Evolutionary conservation across 2,797 vertebrate genomes (phyloP).

Genomic region (Dermochelys coriacea): DNA sequence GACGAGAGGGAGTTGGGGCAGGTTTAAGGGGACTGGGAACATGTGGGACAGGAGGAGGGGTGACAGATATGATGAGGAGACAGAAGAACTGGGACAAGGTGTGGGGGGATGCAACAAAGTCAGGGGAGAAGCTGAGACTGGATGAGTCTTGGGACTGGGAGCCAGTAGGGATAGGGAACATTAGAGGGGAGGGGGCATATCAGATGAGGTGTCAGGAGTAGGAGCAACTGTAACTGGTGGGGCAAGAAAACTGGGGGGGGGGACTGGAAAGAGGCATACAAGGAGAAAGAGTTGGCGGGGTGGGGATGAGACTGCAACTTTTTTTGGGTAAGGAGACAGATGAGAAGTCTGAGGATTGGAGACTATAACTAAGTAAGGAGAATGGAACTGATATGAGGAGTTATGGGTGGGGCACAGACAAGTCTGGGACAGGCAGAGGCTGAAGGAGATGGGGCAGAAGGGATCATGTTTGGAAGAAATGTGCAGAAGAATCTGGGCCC

Average conservation of each 20-base stretch:
- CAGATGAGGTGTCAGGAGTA: background rate
- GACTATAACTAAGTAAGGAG: too few relatives aligned
- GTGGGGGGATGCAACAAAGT: background rate
- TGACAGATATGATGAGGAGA: background rate
- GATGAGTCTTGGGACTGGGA: background rate
- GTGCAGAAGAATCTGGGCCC: background rate
- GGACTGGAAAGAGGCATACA: background rate
- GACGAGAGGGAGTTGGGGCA: too few relatives aligned
- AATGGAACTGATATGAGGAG: too few relatives aligned
- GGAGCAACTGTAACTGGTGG: background rate
- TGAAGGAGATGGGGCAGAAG: background rate
- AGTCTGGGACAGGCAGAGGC: background rate
- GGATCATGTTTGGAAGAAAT: background rate
- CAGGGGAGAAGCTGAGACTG: background rate
- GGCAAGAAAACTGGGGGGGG: background rate
- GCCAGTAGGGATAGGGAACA: background rate
- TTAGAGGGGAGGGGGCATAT: background rate
- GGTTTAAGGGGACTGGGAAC: too few relatives aligned
- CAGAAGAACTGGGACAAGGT: background rate
- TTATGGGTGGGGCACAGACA: too few relatives aligned
- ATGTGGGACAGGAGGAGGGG: background rate
- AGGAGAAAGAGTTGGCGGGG: background rate
- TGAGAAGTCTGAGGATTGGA: too few relatives aligned
- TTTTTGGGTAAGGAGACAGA: too few relatives aligned
- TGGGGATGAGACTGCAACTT: too few relatives aligned